Evolutionary conservation across 1,140 invertebrate genomes (phyloP), one percentile per base, ranked within the genome.

Genomic region (Drosophila biarmipes): DNA sequence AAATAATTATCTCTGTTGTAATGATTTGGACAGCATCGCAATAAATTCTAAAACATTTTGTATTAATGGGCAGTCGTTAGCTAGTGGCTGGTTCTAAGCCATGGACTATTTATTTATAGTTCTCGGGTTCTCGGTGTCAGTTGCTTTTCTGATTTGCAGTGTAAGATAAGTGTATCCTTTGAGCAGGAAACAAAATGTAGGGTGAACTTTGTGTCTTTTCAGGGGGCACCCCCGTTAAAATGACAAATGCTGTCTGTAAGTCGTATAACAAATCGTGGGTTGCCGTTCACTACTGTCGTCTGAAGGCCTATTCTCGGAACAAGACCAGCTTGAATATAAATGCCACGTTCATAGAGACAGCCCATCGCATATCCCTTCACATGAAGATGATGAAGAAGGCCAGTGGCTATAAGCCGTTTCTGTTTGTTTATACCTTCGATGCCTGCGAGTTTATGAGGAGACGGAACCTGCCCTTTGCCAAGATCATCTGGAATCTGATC

Each of bases 331-430:
- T 78, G 5, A 57, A 78, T 17, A 3, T 72, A 11, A 71, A 66
- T 37, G 15, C 45, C 7, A 59, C 42, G 7, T 12, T 82, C 0
- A 0, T 52, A 4, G 37, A 75, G 2, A 69, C 80, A 1, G 71
- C 69, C 5, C 29, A 84, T 6, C 35, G 78, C 5, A 43, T 43
- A 21, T 24, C 6, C 1, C 8, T 76, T 0, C 40, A 34, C 5
- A 0, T 49, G 0, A 37, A 62, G 43, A 0, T 77, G 0, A 29
- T 63, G 14, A 81, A 63, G 24, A 75, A 55, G 14, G 73, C 52
- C 12, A 81, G 52, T 67, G 78, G 78, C 0, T 81, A 79, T 29
- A 81, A 81, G 12, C 78, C 76, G 0, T 81, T 67, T 54, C n/a
- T 81, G 3, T 11, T 59, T 10, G 53, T 77, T 14, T 29, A 17